phyloP scores from a whole-genome alignment of 1,140 invertebrate genomes.

The Aphis gossypii region DNA sequence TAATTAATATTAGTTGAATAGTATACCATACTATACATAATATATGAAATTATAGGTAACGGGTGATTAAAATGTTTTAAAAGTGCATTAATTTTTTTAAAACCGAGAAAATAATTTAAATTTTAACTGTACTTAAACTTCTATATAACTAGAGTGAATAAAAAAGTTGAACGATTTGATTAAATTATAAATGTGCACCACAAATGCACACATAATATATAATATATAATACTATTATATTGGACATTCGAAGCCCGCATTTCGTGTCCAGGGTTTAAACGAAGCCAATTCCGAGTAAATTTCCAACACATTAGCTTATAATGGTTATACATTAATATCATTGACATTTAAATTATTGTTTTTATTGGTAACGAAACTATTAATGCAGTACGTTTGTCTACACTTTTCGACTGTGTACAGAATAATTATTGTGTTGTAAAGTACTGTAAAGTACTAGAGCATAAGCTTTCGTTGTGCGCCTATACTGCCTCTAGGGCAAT shows the following conservation, averaged over 20 bases:
- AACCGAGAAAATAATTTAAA: not conserved
- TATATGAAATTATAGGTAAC: not conserved
- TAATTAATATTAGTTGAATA: not conserved
- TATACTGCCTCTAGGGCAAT: not conserved
- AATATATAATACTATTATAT: not conserved
- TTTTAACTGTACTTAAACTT: not conserved
- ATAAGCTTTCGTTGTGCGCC: not conserved
- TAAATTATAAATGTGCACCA: not conserved
- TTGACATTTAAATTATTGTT: not conserved
- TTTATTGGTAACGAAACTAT: not conserved
- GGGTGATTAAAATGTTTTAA: not conserved
- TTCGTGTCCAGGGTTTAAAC: constrained; percentile 23
- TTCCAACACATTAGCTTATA: not conserved
- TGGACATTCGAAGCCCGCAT: not conserved
- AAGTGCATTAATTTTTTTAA: not conserved
- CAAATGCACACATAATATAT: not conserved
- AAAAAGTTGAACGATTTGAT: not conserved
- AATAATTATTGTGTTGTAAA: not conserved
- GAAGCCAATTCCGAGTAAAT: not conserved
- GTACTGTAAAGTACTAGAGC: not conserved
- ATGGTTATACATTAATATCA: not conserved
- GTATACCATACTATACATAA: not conserved
- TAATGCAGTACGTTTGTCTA: not conserved
- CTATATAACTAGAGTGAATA: not conserved
- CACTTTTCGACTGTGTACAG: not conserved